These are phyloP conservation scores for Amphiprion ocellaris DNA, from an alignment of 2,113 vertebrate genomes.

Conservation along the genomic window DNA sequence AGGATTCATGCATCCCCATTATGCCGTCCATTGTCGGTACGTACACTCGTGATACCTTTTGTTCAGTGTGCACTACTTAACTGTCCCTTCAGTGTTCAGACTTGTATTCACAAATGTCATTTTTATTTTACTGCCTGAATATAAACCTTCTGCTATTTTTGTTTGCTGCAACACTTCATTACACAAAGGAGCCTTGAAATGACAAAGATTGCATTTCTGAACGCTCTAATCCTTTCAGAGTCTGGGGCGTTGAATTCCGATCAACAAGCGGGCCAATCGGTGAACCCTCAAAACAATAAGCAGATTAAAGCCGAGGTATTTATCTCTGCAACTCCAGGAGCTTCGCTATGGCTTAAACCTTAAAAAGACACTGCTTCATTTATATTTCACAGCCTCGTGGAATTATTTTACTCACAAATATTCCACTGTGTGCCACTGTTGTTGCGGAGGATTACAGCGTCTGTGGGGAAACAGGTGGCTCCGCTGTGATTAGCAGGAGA, in stretches of 20 bases:
- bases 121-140: too few relatives aligned
- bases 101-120: too few relatives aligned
- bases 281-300: conserved; percentile 45
- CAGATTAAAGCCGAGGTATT: conserved; percentile 46
- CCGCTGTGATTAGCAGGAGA: conserved; percentile 2
- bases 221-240: conserved; percentile 19
- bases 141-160: too few relatives aligned
- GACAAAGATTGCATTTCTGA: too few relatives aligned
- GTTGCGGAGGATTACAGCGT: conserved; percentile 12
- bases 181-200: too few relatives aligned
- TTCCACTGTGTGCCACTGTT: background rate
- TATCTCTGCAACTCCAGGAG: conserved; percentile 15
- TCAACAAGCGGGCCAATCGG: background rate
- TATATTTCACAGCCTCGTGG: conserved; percentile 18
- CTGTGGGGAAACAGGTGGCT: background rate
- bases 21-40: too few relatives aligned
- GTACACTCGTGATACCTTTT: too few relatives aligned
- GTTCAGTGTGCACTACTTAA: too few relatives aligned
- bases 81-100: too few relatives aligned
- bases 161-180: too few relatives aligned
- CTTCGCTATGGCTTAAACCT: conserved; percentile 28
- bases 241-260: background rate
- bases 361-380: conserved; percentile 36
- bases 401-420: conserved; percentile 22
- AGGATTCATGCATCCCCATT: too few relatives aligned